Base-by-base conservation (phyloP, 2,113 vertebrate species). In the Mohoua ochrocephala region DNA sequence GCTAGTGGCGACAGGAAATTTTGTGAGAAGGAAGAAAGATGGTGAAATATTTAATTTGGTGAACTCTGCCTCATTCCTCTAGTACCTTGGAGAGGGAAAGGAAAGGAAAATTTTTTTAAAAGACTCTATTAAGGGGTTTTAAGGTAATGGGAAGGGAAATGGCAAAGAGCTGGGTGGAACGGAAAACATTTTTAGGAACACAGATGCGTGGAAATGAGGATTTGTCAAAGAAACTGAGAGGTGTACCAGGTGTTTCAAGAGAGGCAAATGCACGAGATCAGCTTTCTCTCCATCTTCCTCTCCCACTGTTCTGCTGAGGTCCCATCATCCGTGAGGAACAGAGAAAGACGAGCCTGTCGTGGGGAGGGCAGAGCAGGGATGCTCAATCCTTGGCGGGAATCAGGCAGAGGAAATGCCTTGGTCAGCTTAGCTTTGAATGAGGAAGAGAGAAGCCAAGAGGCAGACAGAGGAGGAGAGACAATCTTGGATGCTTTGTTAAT, bases 251-350 rank as follows among this genome's bases (percentile, higher is more conserved):
- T 84, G 35, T 9, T 90, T 88, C 3, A 33, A 77, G n/a, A 71
- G 10, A 89, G 23, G 19, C 2, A 49, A 7, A 63, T 13, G 13
- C 2, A 35, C 37, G 14, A 54, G 11, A 37, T 11, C 42, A 56
- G 1, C 23, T 86, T 68, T 33, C 2, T 15, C 39, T 76, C 31
- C 26, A 21, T 27, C 31, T 22, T 45, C 21, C 47, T 42, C 57
- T 73, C 11, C 10, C 31, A 33, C 26, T 50, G 4, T 60, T 81
- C 49, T 73, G 27, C n/a, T 69, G 20, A 79, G 50, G 37, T 33
- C 15, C 23, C 7, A 21, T 37, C 2, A 3, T 17, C 11, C 11
- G 5, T 59, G 33, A 75, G 42, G 27, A 83, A 57, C 0, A 0
- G n/a, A 17, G 39, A 60, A 75, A 64, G 11, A 17, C 20, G 41